Percentiles rank a stretch among this genome's conserved stretches.
Evolutionary conservation across 2,113 vertebrate species (phyloP).

Genomic region (Laticauda laticaudata): DNA sequence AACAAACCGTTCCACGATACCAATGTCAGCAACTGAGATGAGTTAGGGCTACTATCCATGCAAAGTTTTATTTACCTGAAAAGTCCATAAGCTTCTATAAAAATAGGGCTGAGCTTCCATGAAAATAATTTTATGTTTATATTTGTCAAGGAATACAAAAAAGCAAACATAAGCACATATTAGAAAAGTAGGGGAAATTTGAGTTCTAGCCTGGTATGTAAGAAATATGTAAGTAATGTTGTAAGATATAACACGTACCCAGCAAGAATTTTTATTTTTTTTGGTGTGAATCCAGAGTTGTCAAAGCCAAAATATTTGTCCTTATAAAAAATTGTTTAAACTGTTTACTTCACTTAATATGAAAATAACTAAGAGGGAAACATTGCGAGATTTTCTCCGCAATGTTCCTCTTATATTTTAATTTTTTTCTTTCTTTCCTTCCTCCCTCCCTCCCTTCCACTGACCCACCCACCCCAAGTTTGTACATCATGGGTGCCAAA

Average conservation of each 20-base stretch:
- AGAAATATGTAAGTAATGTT: background rate
- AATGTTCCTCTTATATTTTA: background rate
- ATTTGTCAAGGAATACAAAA: background rate
- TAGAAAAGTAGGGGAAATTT: background rate
- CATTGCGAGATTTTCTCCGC: background rate
- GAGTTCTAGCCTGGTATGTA: background rate
- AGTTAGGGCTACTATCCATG: background rate
- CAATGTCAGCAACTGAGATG: background rate
- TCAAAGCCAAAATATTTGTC: background rate
- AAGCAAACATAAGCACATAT: background rate
- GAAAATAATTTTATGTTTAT: background rate
- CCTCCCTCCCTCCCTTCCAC: too few relatives aligned
- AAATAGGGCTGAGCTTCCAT: background rate
- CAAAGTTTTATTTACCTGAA: background rate
- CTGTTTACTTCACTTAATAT: background rate
- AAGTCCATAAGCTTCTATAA: background rate
- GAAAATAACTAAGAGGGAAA: background rate
- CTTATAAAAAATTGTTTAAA: background rate
- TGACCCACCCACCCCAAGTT: background rate
- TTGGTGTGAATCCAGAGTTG: background rate
- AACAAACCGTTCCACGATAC: background rate
- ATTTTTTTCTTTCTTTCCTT: background rate
- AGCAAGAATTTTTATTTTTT: background rate
- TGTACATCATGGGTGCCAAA: background rate
- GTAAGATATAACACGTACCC: background rate